These are phyloP conservation scores for Microchirus variegatus DNA, from an alignment of 2,797 vertebrate species.

Conservation along the genomic window DNA sequence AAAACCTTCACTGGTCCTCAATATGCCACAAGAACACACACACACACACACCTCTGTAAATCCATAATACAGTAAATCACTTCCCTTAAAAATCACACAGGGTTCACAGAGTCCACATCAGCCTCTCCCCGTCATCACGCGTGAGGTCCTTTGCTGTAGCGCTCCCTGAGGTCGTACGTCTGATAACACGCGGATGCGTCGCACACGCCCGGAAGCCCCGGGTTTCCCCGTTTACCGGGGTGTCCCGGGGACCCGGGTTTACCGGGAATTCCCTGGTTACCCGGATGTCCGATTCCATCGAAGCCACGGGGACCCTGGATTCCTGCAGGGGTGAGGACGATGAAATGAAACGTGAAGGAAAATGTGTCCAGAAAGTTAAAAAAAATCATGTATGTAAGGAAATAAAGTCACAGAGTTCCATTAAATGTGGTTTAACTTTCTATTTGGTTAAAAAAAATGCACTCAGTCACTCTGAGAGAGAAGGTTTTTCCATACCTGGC, in stretches of 20 bases:
- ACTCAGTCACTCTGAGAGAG: slow-evolving; percentile 14
- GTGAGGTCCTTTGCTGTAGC: slow-evolving; percentile 86
- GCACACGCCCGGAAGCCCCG: slow-evolving; percentile 80
- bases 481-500: slow-evolving; percentile 67
- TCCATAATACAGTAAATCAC: slow-evolving; percentile 47
- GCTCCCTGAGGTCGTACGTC: slow-evolving; percentile 79
- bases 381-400: neutral
- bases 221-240: slow-evolving; percentile 77
- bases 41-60: slow-evolving; percentile 6
- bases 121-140: too few relatives aligned
- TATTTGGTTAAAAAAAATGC: too few relatives aligned
- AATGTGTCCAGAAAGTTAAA: neutral
- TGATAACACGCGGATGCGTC: slow-evolving; percentile 84
- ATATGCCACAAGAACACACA: too few relatives aligned
- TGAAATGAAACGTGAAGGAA: neutral
- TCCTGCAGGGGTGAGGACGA: slow-evolving; percentile 64
- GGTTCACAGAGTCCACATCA: slow-evolving; percentile 19
- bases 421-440: neutral
- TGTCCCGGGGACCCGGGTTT: slow-evolving; percentile 76
- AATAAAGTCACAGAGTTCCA: neutral
- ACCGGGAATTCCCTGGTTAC: slow-evolving; percentile 78
- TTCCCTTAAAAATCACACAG: slow-evolving; percentile 10
- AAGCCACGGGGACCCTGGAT: slow-evolving; percentile 79
- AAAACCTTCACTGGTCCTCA: too few relatives aligned
- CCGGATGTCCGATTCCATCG: slow-evolving; percentile 79